A percentile compares a stretch with the other conserved stretches of the same genome.
Conservation (phyloP, 1,140 invertebrate species). For the Berghia stephanieae region DNA sequence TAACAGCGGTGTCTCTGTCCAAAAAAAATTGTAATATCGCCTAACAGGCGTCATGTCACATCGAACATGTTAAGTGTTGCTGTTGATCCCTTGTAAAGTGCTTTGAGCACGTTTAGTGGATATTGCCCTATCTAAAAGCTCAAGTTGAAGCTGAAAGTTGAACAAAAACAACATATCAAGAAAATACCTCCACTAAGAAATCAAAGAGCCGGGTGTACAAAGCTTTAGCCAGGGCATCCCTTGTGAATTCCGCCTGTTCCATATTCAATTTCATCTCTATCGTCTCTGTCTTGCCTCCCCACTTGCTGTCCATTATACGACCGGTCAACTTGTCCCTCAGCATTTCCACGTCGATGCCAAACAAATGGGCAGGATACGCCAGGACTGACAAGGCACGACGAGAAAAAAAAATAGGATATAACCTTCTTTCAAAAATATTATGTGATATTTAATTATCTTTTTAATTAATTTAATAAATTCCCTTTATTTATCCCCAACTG, state of each 20-base stretch:
- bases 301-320: constrained; percentile 79
- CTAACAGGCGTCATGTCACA: too few species aligned
- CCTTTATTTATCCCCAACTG: too few species aligned
- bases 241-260: constrained; percentile 74
- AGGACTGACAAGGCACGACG: too few species aligned
- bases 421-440: not conserved
- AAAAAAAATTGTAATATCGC: too few species aligned
- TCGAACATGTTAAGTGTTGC: too few species aligned
- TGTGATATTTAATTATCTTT: not conserved
- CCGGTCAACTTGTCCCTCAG: constrained; percentile 75
- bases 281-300: constrained; percentile 77
- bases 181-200: constrained; percentile 76
- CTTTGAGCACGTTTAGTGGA: too few species aligned
- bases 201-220: constrained; percentile 78
- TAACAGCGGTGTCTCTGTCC: too few species aligned
- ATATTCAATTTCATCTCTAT: constrained; percentile 71
- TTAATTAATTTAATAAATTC: too few species aligned
- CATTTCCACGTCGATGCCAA: constrained; percentile 73
- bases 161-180: too few species aligned
- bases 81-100: too few species aligned
- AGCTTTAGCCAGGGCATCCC: constrained; percentile 78
- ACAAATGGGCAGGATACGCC: constrained; percentile 74
- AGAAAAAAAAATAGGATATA: constrained; percentile 40
- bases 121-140: too few species aligned
- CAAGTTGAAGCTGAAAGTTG: too few species aligned